A percentile compares a stretch with the other conserved stretches of the same genome.
phyloP scores from a whole-genome alignment of 2,797 vertebrate genomes.

The Natrix natrix region DNA sequence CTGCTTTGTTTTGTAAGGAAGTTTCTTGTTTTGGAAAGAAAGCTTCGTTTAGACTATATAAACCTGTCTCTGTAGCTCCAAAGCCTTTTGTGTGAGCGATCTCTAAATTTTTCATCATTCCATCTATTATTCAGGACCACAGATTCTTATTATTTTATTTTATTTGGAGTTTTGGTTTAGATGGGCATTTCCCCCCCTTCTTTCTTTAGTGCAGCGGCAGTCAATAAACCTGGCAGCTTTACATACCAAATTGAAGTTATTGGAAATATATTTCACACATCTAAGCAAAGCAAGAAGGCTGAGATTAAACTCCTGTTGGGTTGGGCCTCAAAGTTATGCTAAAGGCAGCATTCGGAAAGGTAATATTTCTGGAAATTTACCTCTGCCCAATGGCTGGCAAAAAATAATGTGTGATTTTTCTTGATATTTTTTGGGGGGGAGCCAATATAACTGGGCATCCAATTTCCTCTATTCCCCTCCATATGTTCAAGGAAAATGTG shows the following conservation, averaged over 20 bases:
- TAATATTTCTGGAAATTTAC: background rate
- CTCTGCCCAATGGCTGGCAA: background rate
- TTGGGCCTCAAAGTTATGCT: background rate
- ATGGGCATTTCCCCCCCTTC: background rate
- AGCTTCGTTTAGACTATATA: background rate
- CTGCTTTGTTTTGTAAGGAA: background rate
- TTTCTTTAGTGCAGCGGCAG: background rate
- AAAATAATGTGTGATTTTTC: background rate
- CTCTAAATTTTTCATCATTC: slow-evolving; percentile 17
- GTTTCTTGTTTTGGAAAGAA: background rate
- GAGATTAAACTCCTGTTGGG: background rate
- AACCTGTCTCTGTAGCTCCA: background rate
- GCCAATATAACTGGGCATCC: background rate
- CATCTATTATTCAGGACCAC: slow-evolving; percentile 28
- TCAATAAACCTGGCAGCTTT: background rate
- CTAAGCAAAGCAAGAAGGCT: background rate
- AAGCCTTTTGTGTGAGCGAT: background rate
- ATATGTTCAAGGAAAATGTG: background rate
- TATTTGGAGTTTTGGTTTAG: background rate
- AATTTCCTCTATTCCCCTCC: background rate
- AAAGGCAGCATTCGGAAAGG: background rate
- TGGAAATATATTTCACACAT: background rate
- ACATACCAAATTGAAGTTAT: background rate
- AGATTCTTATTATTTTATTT: background rate
- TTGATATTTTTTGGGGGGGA: background rate